Conservation (phyloP, 2,113 vertebrate species). For the Pelmatolapia mariae region DNA sequence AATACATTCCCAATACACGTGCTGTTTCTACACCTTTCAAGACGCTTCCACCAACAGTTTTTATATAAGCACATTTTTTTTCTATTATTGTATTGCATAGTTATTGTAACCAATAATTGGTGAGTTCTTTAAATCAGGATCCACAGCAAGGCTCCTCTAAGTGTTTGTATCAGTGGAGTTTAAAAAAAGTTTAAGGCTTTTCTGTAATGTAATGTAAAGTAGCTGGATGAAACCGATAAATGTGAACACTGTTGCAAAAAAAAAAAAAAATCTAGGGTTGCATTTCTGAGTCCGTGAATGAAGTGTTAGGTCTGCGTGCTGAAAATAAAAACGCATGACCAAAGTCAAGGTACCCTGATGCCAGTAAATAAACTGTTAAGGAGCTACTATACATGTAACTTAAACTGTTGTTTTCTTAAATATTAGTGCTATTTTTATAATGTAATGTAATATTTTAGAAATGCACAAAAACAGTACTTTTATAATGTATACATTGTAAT, state of each 20-base stretch:
- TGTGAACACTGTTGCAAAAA: slow-evolving; percentile 17
- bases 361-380: background rate
- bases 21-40: background rate
- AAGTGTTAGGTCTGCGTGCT: background rate
- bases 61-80: background rate
- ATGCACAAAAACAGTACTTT: background rate
- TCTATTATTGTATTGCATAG: background rate
- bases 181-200: background rate
- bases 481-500: background rate
- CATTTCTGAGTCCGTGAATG: background rate
- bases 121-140: background rate
- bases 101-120: background rate
- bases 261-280: background rate
- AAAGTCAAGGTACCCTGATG: slow-evolving; percentile 4
- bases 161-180: background rate
- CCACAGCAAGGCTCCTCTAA: background rate
- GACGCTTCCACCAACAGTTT: background rate
- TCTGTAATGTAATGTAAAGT: background rate
- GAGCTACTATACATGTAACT: background rate
- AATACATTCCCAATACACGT: background rate
- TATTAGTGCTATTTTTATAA: slow-evolving; percentile 23
- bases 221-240: background rate
- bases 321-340: background rate
- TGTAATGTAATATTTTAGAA: background rate
- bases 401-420: background rate